Conservation (phyloP, 2,113 vertebrate species). For the Chinchilla lanigera region DNA sequence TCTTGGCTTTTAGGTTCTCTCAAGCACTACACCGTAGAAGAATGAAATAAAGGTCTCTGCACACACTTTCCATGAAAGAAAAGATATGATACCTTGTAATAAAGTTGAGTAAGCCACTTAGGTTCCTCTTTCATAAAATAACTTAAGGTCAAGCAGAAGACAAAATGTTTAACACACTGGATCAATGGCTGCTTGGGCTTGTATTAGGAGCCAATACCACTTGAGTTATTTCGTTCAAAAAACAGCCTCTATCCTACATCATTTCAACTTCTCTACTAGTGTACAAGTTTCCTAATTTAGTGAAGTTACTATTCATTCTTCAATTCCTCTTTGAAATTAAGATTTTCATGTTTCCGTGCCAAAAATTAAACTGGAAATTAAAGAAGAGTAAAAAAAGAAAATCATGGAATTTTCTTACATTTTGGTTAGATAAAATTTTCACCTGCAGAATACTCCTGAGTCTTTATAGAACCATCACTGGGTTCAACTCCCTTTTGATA, state of each 20-base stretch:
- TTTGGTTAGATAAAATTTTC: background rate
- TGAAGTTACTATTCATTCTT: background rate
- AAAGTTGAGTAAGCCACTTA: background rate
- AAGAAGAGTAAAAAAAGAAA: background rate
- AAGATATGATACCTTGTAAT: background rate
- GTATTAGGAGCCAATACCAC: background rate
- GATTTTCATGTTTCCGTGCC: background rate
- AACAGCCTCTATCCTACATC: background rate
- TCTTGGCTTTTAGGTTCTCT: slow-evolving; percentile 60
- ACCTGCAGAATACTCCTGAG: background rate
- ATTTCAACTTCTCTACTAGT: background rate
- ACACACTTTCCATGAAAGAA: background rate
- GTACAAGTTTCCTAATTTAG: background rate
- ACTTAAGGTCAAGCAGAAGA: slow-evolving; percentile 47
- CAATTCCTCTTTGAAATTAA: background rate
- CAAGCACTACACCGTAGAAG: background rate
- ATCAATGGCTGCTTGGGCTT: background rate
- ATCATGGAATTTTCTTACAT: background rate
- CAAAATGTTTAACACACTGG: slow-evolving; percentile 47
- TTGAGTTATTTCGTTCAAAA: slow-evolving; percentile 41
- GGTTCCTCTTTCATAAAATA: background rate
- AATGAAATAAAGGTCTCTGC: background rate
- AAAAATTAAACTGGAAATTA: slow-evolving; percentile 19
- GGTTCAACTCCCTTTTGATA: background rate
- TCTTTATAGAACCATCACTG: background rate